Percentiles rank a stretch among this genome's conserved stretches.
These are phyloP conservation scores for Pristionchus exspectatus DNA, from an alignment of 2,888 invertebrate genomes.

Conservation along the genomic window DNA sequence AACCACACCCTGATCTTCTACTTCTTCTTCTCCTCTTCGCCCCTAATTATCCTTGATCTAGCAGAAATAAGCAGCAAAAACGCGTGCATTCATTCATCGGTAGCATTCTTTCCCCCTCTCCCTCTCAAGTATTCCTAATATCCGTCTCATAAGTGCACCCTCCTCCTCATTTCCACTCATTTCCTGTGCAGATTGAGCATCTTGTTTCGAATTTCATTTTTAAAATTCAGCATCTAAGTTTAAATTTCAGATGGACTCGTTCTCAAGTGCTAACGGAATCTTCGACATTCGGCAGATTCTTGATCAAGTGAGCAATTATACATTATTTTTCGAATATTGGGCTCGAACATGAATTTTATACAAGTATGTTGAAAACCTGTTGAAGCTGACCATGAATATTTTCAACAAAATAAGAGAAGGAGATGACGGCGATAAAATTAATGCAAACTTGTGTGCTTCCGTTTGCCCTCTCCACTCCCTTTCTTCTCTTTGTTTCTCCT, in stretches of 20 bases:
- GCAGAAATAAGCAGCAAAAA: neutral
- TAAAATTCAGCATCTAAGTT: neutral
- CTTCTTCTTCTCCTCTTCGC: neutral
- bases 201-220: constrained; percentile 21
- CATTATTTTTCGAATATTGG: no score
- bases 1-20: neutral
- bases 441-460: neutral
- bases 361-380: no score
- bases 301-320: constrained; percentile 57
- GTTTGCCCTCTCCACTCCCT: neutral
- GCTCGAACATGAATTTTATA: no score
- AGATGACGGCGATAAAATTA: neutral
- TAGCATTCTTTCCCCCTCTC: neutral
- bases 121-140: constrained; percentile 35
- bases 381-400: no score
- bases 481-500: neutral
- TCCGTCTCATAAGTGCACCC: constrained; percentile 29
- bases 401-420: neutral
- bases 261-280: constrained; percentile 52
- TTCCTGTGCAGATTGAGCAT: neutral
- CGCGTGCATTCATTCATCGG: neutral
- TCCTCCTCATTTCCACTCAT: neutral
- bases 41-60: constrained; percentile 18
- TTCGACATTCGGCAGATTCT: constrained; percentile 63
- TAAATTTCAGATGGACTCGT: constrained; percentile 42